Conservation (phyloP, 2,113 vertebrate genomes). For the Tenrec ecaudatus region DNA sequence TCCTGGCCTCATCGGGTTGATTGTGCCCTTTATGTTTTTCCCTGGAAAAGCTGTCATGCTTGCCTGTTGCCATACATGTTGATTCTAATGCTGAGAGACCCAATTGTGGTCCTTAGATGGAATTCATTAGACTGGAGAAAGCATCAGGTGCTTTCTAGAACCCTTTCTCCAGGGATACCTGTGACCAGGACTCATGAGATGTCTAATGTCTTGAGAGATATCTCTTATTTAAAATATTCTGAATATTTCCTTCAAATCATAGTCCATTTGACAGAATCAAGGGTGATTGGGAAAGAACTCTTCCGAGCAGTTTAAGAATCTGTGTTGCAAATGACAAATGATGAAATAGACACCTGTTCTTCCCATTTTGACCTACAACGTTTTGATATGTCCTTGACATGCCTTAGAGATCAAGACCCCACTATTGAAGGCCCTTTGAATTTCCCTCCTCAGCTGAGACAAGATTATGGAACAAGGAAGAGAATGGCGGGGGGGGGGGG, state of each 20-base stretch:
- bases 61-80: background rate
- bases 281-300: background rate
- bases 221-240: conserved; percentile 32
- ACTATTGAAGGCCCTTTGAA: background rate
- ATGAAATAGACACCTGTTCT: background rate
- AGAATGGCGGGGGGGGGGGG: too few species aligned
- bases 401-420: background rate
- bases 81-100: background rate
- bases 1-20: background rate
- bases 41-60: background rate
- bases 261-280: conserved; percentile 21
- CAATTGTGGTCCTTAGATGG: background rate
- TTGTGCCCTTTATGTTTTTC: background rate
- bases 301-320: background rate
- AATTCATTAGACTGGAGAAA: background rate
- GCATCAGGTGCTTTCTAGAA: background rate
- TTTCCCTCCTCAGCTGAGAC: conserved; percentile 1
- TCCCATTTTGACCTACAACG: conserved; percentile 22
- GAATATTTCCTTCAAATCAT: conserved; percentile 15
- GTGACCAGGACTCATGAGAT: background rate
- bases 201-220: conserved; percentile 16
- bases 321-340: conserved; percentile 19
- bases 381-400: conserved; percentile 1
- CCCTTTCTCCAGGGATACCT: background rate
- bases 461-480: background rate